Evolutionary conservation across 2,888 invertebrate species (phyloP).

Genomic region (Ecdyonurus torrentis): DNA sequence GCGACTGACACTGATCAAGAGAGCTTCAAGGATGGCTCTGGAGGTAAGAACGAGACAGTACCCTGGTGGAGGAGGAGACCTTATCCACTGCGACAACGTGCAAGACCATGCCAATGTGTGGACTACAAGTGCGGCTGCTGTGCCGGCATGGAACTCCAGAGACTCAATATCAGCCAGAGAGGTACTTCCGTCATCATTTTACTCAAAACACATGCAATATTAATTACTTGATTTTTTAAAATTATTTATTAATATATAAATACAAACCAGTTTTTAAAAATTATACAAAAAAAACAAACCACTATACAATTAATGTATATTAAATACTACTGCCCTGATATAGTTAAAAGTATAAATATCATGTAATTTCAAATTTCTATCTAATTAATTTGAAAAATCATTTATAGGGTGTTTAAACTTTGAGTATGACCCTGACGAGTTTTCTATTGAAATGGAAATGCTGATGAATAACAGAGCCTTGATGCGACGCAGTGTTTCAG

Average conservation of each 20-base stretch:
- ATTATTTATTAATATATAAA: background rate
- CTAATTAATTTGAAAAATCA: too few species aligned
- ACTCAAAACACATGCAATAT: too few species aligned
- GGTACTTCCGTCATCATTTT: background rate
- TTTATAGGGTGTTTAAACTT: constrained; percentile 43
- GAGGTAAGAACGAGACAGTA: background rate
- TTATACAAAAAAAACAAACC: background rate
- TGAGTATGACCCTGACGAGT: constrained; percentile 65
- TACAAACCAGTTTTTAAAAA: background rate
- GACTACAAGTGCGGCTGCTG: constrained; percentile 62
- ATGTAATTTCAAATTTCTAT: too few species aligned
- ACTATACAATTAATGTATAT: background rate
- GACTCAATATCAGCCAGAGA: background rate
- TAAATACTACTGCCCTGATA: too few species aligned
- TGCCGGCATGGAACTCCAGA: constrained; percentile 35
- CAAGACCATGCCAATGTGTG: constrained; percentile 28
- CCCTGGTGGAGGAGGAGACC: constrained; percentile 29
- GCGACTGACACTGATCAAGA: too few species aligned
- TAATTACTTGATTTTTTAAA: too few species aligned
- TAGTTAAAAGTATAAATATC: too few species aligned
- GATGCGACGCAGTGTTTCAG: constrained; percentile 57
- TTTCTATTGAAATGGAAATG: constrained; percentile 59
- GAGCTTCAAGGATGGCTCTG: too few species aligned
- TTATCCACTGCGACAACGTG: constrained; percentile 29
- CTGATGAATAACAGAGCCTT: constrained; percentile 52